Base-by-base conservation (phyloP, 92 coral and sea anemone species). In the Pocillopora grandis region DNA sequence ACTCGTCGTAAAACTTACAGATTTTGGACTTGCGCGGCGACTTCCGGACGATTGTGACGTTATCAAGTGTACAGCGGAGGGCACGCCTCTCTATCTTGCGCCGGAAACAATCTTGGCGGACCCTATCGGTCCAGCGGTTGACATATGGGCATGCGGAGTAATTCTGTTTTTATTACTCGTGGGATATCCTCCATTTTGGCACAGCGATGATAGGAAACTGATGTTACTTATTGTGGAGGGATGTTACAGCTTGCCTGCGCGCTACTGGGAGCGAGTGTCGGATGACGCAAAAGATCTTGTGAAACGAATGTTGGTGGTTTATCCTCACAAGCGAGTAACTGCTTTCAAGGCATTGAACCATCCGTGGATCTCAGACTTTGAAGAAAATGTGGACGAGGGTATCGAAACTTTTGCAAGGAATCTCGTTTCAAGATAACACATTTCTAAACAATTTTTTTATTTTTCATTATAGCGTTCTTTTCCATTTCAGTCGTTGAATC, bases 141-240 rank as follows among this genome's bases (percentile, higher is more conserved):
- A 96, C 69, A 85, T 94, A 79, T 96, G 99, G 99, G 86, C 99
- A 55, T 94, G 99, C 73, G 99, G 99, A 20, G 92, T 96, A 14
- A 74, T 96, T 19, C 62, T 96, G 48, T 92, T 92, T 68, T 89
- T 92, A 21, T 52, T 96, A 74, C 91, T 96, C 55, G 95, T 85
- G 19, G 99, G 99, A 5, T 87, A 93, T 60, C 99, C 99, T 55
- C 99, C 99, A 12, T 96, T 96, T 80, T 96, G 99, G 99, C 81
- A 90, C 20, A 94, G 86, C 33, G 87, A 91, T 60, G 90, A 91
- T 67, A 89, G 90, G 76, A 89, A 88, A 79, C 81, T 96, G 86
- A 89, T 96, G 60, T 86, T 90, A 12, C 77, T 93, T 17, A 92
- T 94, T 20, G 93, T 94, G 16, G 88, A 92, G 58, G 96, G 98